Percentiles rank a stretch among this genome's conserved stretches.
These are phyloP conservation scores for Geopemphigus sp. DNA, from an alignment of 1,140 invertebrate species.

Conservation along the genomic window DNA sequence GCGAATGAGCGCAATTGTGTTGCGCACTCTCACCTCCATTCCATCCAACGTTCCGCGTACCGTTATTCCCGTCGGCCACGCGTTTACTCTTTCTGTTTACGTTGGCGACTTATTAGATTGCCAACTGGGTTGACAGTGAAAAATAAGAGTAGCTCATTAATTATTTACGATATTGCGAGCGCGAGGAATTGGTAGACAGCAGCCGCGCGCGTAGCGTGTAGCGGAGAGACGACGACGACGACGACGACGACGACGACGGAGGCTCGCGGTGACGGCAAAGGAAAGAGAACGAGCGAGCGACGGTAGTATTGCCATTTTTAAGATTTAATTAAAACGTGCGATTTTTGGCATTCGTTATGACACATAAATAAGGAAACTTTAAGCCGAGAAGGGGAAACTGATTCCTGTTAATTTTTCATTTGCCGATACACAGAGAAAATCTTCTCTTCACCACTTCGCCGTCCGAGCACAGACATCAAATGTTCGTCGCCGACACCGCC, in stretches of 20 bases:
- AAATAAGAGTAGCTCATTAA: constrained; percentile 49
- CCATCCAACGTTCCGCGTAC: neutral
- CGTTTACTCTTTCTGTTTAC: constrained; percentile 22
- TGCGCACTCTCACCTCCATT: neutral
- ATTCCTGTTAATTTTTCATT: constrained; percentile 49
- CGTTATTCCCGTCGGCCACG: neutral
- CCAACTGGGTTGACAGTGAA: constrained; percentile 47
- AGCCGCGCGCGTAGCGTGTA: neutral
- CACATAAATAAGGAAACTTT: constrained; percentile 50
- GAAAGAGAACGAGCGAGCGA: neutral
- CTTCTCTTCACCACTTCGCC: constrained; percentile 2
- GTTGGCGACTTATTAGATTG: constrained; percentile 49
- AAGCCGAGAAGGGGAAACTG: constrained; percentile 32
- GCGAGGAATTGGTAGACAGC: constrained; percentile 42
- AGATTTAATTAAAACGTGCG: constrained; percentile 50
- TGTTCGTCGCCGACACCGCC: neutral
- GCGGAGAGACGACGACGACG: neutral
- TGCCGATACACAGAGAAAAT: constrained; percentile 35
- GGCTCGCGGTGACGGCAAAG: neutral
- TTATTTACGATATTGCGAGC: constrained; percentile 26
- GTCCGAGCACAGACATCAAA: constrained; percentile 34
- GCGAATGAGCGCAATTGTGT: constrained; percentile 44
- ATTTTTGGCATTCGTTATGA: constrained; percentile 50
- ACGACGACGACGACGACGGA: neutral
- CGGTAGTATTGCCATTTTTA: constrained; percentile 47